Conservation (phyloP, 2,888 invertebrate genomes). For the Conus canariensis region DNA sequence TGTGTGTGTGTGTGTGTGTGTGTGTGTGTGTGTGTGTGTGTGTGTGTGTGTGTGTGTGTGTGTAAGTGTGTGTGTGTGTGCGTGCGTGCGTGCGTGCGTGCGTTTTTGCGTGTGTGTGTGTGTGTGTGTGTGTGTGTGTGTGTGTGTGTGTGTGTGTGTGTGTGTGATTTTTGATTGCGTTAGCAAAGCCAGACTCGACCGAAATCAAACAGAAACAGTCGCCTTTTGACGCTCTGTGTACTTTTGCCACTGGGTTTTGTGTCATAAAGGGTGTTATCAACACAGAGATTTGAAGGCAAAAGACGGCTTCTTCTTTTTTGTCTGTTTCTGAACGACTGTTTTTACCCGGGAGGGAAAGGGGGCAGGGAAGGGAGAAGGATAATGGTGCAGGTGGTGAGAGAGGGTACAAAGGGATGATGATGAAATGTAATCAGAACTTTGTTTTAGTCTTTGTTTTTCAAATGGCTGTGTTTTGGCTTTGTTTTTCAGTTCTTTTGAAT, state of each 20-base stretch:
- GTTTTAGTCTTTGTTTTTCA: no score
- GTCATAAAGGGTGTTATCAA: not conserved
- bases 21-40: not conserved
- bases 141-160: not conserved
- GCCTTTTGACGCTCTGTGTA: not conserved
- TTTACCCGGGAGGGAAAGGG: no score
- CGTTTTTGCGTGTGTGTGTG: not conserved
- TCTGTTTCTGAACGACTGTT: no score
- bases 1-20: no score
- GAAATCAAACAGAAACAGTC: conserved; percentile 32
- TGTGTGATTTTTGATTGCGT: conserved; percentile 26
- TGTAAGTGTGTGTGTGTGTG: not conserved
- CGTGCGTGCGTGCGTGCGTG: not conserved
- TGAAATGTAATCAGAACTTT: no score
- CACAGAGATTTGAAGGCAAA: not conserved
- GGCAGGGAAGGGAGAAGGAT: not conserved
- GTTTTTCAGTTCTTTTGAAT: no score
- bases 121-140: not conserved
- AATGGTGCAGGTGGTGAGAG: not conserved
- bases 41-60: conserved; percentile 15
- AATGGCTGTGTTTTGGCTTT: no score
- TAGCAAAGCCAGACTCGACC: conserved; percentile 26
- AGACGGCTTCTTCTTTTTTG: not conserved
- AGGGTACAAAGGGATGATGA: no score
- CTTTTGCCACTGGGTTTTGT: not conserved